Evolutionary conservation across 2,797 vertebrate species (phyloP).

Genomic region (Graptemys geographica): DNA sequence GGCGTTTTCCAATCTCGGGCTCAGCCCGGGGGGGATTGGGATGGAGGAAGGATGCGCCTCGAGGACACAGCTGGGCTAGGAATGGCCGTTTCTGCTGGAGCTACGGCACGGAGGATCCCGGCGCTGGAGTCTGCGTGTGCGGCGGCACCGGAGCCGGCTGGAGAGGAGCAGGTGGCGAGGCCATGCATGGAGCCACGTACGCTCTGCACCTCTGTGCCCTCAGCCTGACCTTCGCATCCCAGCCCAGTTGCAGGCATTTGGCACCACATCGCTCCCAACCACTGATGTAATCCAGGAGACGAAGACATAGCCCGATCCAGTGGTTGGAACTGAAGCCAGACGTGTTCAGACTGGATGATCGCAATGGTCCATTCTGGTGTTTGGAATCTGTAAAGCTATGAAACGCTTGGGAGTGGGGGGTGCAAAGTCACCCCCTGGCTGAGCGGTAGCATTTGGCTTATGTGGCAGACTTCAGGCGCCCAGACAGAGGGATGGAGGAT

Average conservation of each 20-base stretch:
- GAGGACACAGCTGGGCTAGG: neutral
- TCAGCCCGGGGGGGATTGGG: neutral
- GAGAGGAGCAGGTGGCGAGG: neutral
- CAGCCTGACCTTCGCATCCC: too few species aligned
- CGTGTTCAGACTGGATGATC: neutral
- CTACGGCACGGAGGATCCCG: neutral
- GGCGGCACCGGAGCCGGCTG: neutral
- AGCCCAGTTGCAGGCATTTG: neutral
- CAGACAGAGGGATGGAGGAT: neutral
- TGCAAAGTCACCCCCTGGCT: neutral
- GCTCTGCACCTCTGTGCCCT: neutral
- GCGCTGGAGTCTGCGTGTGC: too few species aligned
- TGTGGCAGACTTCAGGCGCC: neutral
- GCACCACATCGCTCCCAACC: accelerated
- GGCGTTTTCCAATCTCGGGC: neutral
- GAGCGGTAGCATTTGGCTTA: neutral
- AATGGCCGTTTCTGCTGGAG: neutral
- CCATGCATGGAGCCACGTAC: accelerated
- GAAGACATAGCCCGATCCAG: too few species aligned
- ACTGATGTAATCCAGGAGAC: neutral
- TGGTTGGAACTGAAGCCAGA: neutral
- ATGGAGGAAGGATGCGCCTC: neutral
- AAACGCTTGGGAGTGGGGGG: neutral
- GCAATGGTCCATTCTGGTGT: neutral
- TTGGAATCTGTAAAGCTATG: neutral